These are phyloP conservation scores for Formicarius rufipectus DNA, from an alignment of 2,113 vertebrate genomes.

Conservation along the genomic window DNA sequence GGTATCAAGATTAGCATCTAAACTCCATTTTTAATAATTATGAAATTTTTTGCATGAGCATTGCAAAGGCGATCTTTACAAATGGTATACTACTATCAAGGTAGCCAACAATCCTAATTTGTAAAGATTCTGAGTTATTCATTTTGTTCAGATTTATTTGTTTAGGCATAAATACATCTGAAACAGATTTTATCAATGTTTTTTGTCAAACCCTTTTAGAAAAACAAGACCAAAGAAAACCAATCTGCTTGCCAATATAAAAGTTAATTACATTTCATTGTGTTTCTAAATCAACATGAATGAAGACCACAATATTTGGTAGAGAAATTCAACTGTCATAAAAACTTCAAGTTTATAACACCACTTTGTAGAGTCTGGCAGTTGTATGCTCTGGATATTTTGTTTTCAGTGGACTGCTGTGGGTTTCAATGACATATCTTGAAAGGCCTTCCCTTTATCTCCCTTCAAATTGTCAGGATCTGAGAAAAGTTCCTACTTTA, in stretches of 20 bases:
- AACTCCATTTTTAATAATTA: background rate
- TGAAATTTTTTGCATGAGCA: background rate
- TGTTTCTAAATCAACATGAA: background rate
- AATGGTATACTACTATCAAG: background rate
- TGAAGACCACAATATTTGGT: background rate
- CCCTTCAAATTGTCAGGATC: background rate
- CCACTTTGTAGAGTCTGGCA: background rate
- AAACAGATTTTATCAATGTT: background rate
- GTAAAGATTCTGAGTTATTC: background rate
- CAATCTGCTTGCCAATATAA: background rate
- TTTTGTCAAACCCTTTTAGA: background rate
- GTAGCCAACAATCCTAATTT: background rate
- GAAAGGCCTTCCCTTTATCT: background rate
- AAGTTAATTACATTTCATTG: background rate
- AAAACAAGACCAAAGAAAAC: background rate
- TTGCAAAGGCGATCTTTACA: background rate
- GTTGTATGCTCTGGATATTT: background rate
- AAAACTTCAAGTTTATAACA: background rate
- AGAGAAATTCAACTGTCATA: background rate
- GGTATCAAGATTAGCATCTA: background rate
- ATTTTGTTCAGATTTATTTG: background rate
- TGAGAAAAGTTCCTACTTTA: background rate
- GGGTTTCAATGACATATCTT: background rate
- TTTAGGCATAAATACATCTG: background rate
- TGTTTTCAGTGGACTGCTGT: background rate